Conservation (phyloP, 2,888 invertebrate species). For the Philopedon plagiatum region DNA sequence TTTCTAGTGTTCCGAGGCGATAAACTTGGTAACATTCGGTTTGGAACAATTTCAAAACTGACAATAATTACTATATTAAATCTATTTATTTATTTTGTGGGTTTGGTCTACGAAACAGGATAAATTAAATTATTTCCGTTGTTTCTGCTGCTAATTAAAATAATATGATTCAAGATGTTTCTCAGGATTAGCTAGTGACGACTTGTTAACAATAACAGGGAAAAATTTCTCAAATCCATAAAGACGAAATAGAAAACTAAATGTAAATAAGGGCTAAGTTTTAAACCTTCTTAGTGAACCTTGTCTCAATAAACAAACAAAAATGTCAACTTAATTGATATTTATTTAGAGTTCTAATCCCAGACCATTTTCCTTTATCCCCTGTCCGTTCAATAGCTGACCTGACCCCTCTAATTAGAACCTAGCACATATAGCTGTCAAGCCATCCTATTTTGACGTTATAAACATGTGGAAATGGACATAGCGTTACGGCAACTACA, state of each 20-base stretch:
- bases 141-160: too few species aligned
- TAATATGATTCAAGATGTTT: too few species aligned
- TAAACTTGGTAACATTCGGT: constrained; percentile 50
- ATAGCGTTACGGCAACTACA: constrained; percentile 57
- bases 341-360: constrained; percentile 5
- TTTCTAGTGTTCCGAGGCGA: constrained; percentile 36
- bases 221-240: too few species aligned
- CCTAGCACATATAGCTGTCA: constrained; percentile 59
- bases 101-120: too few species aligned
- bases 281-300: too few species aligned
- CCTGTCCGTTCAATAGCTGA: constrained; percentile 26
- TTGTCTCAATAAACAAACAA: constrained; percentile 6
- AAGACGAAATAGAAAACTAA: too few species aligned
- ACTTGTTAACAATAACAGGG: too few species aligned
- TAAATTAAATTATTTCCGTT: too few species aligned
- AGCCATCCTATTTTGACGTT: constrained; percentile 60
- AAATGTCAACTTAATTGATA: constrained; percentile 4
- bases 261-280: too few species aligned
- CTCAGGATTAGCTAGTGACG: too few species aligned
- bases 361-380: constrained; percentile 13
- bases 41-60: constrained; percentile 38
- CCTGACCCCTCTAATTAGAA: constrained; percentile 59
- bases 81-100: constrained; percentile 1
- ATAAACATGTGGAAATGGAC: constrained; percentile 63
- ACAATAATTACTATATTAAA: constrained; percentile 39